Base-by-base conservation (phyloP, 2,797 vertebrate species). In the Enteromius anoplus region DNA sequence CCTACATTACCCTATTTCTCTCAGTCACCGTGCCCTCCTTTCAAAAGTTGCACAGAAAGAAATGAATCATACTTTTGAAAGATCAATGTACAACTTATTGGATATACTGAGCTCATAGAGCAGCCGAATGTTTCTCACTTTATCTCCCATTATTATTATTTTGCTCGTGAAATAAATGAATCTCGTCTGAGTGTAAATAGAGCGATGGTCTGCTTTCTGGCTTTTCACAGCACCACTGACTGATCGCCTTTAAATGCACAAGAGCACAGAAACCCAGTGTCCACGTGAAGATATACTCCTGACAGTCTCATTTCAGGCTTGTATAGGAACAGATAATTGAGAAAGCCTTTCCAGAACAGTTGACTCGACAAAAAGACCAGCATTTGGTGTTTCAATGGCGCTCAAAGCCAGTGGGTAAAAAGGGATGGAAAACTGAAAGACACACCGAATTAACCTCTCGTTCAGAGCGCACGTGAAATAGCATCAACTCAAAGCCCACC, bases 261-360 rank as follows among this genome's bases (percentile, higher is more conserved):
- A 64, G 75, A 72, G 29, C 65, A 51, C 32, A 58, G 37, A 80
- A 88, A 88, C 86, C 68, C 85, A 73, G 79, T 55, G 64, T 86
- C 60, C 85, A 64, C 53, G 23, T 87, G 80, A 79, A 86, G 62
- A 90, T 86, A 86, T 85, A 81, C 78, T 66, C 45, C 73, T 78
- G 75, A 85, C 72, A 37, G 73, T 82, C 71, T 83, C 68, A 60
- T 85, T 88, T 88, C 49, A 86, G 83, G 82, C 87, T 86, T 90
- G 84, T 80, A 7, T 89, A 86, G 53, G 78, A 51, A 55, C 7
- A 9, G 81, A 89, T 90, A 82, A 91, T 91, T 88, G 88, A 68
- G 87, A 88, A 86, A 69, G 81, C 34, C 76, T 85, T 29, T 55
- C 78, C 85, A 84, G 85, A 86, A 64, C 37, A 86, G 40, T 66